Conservation (phyloP, 2,797 vertebrate genomes). For the Sitta carolinensis region DNA sequence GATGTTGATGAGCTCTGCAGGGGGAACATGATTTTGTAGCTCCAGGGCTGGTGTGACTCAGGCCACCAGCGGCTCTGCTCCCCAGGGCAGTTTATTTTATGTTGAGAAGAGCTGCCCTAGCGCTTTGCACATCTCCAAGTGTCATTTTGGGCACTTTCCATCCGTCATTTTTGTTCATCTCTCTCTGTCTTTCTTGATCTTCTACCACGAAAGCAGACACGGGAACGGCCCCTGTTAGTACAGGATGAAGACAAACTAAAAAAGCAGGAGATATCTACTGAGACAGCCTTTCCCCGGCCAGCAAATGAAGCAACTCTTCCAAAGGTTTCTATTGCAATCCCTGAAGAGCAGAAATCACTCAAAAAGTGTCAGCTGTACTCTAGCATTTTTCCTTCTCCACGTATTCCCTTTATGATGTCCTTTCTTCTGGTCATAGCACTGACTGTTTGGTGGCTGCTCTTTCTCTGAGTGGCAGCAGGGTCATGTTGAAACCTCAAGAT, state of each 20-base stretch:
- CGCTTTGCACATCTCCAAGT: slow-evolving; percentile 81
- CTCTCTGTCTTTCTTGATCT: slow-evolving; percentile 94
- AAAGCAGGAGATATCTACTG: slow-evolving; percentile 77
- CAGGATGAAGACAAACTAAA: slow-evolving; percentile 85
- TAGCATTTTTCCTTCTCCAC: slow-evolving; percentile 76
- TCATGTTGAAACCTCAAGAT: slow-evolving; percentile 69
- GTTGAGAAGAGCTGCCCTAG: slow-evolving; percentile 12
- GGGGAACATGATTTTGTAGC: not conserved
- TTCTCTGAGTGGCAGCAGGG: slow-evolving; percentile 79
- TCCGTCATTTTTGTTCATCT: slow-evolving; percentile 90
- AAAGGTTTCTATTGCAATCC: slow-evolving; percentile 85
- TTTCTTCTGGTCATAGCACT: slow-evolving; percentile 84
- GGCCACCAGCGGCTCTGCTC: not conserved
- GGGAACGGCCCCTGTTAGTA: slow-evolving; percentile 82
- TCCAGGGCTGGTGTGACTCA: not conserved
- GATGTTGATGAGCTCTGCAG: not conserved
- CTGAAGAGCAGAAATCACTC: slow-evolving; percentile 79
- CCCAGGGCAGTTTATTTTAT: not conserved
- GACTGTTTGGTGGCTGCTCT: slow-evolving; percentile 89
- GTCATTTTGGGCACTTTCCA: slow-evolving; percentile 76
- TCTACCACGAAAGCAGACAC: slow-evolving; percentile 85
- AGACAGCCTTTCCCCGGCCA: slow-evolving; percentile 73
- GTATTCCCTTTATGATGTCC: slow-evolving; percentile 85
- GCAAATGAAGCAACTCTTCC: slow-evolving; percentile 79
- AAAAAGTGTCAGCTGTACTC: slow-evolving; percentile 80